These are phyloP conservation scores for Leistus spinibarbis DNA, from an alignment of 2,888 invertebrate species.

Conservation along the genomic window DNA sequence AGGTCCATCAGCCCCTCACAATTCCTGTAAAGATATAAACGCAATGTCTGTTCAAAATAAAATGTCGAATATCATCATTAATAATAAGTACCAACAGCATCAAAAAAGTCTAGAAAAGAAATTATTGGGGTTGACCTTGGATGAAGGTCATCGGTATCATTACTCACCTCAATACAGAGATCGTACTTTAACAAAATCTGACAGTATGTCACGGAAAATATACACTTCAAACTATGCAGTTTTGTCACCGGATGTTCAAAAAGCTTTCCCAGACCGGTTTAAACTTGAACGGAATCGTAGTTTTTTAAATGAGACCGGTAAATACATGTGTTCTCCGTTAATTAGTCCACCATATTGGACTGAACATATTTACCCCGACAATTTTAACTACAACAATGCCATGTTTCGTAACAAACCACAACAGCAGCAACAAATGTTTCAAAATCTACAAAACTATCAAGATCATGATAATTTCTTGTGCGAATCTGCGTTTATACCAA, in stretches of 20 bases:
- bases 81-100: constrained; percentile 43
- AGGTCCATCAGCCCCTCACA: constrained; percentile 47
- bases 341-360: constrained; percentile 39
- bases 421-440: background rate
- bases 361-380: constrained; percentile 25
- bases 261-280: constrained; percentile 40
- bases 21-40: constrained; percentile 54
- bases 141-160: constrained; percentile 47
- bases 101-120: constrained; percentile 46
- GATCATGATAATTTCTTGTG: constrained; percentile 29
- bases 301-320: constrained; percentile 44
- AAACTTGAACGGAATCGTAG: constrained; percentile 46
- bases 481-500: constrained; percentile 29
- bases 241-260: constrained; percentile 36
- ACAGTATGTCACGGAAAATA: constrained; percentile 56
- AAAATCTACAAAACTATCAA: constrained; percentile 32
- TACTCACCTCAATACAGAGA: constrained; percentile 49
- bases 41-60: constrained; percentile 30
- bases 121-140: constrained; percentile 51
- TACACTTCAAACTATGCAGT: constrained; percentile 48
- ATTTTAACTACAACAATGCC: constrained; percentile 22
- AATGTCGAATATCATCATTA: constrained; percentile 32
- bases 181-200: constrained; percentile 56
- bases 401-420: constrained; percentile 9
- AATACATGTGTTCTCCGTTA: constrained; percentile 32